Base-by-base conservation (phyloP, 2,113 vertebrate species). In the Gymnogyps californianus region DNA sequence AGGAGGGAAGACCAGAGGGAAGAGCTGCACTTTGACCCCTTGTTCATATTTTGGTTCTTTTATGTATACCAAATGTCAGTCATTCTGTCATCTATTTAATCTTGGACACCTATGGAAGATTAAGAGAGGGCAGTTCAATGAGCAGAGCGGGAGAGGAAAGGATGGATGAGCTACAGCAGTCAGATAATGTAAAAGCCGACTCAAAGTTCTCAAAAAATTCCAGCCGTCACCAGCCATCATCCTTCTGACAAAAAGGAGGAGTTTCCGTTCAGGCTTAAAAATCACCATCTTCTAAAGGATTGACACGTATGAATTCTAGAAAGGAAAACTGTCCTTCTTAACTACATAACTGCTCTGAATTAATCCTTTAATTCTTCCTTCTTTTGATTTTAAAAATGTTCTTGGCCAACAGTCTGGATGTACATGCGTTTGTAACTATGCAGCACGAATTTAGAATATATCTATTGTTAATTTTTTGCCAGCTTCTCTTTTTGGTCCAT, bases 21-120 rank as follows among this genome's bases (percentile, higher is more conserved):
- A 96, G 93, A 89, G 83, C 92, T 96, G 95, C 93, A 95, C 94
- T 97, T 96, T 97, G 93, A 97, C 94, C 97, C 71, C 62, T 90
- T 94, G 93, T 93, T 96, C 95, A 94, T 96, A 97, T 97, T 97
- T 96, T 96, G 70, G 47, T 66, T 96, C 95, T 96, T 97, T 97
- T 96, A 97, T 96, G 89, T 96, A 70, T 77, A 54, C 93, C 94
- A 90, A 83, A 97, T 87, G 96, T 96, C 96, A 97, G 77, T 97
- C 97, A 97, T 87, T 83, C 93, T 96, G 95, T 95, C 94, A 0
- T 89, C 96, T 96, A 70, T 97, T 97, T 96, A 96, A 96, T 97
- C 95, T 96, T 4, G 3, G 91, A 96, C 89, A 97, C 95, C 95
- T 93, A 90, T 87, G 89, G 91, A 96, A 97, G 95, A 96, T 95